Evolutionary conservation across 2,797 vertebrate species (phyloP), one percentile per base, ranked within the genome.

Genomic region (Falco cherrug): DNA sequence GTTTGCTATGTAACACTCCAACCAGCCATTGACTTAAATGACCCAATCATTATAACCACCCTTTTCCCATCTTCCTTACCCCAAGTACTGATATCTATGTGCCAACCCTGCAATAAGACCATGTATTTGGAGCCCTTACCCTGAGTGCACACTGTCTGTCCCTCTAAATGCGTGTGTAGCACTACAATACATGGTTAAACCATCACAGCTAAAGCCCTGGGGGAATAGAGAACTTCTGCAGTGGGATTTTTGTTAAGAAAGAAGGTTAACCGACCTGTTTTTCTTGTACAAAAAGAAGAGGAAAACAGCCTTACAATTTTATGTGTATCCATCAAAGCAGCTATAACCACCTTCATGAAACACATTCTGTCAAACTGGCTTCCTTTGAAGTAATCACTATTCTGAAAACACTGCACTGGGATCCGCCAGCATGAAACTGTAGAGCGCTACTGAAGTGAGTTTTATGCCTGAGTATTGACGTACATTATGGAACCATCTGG

Each of bases 401-500:
- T 63, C 69, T 51, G 57, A 69, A 85, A 91, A 37, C 15, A 20
- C 3, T 2, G 76, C 35, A 11, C 31, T 35, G 70, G 29, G 43
- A 88, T 63, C 60, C 0, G 5, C 50, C 69, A 43, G 41, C 0
- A 0, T 26, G 70, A 79, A 94, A 73, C 57, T 50, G 48, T 1
- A n/a, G 43, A 88, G 77, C 0, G 1, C 13, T 70, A 17, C 68
- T 45, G 33, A 86, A 84, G 33, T 26, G 50, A 81, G 54, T 53
- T 93, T 90, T 78, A 84, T 76, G 70, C 41, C 61, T 0, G 3
- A 51, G 28, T 45, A 51, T 2, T 56, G 74, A 84, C 0, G 3
- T 56, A 45, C 53, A 7, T 90, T 65, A 78, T 16, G 31, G 80
- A 95, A 84, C 76, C 89, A 94, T 89, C 76, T 92, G 91, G 69